phyloP scores from a whole-genome alignment of 2,113 vertebrate species.

The Brachionichthys hirsutus region DNA sequence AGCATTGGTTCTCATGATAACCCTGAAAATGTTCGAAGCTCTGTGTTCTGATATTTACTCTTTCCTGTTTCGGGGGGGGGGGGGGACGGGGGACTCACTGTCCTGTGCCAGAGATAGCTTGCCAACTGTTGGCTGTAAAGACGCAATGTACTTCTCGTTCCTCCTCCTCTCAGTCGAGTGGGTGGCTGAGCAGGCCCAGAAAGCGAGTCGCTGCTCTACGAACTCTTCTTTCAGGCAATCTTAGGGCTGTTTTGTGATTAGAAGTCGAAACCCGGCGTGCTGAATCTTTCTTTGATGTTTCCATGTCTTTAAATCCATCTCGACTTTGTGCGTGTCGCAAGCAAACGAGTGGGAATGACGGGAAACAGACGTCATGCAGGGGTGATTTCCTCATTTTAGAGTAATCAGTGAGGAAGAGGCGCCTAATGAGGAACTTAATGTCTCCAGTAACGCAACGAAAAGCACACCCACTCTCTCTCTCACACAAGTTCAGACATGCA shows the following conservation, averaged over 20 bases:
- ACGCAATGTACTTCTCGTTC: constrained; percentile 58
- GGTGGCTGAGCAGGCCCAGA: constrained; percentile 27
- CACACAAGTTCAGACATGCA: constrained; percentile 58
- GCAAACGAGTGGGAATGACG: not conserved
- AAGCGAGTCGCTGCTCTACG: constrained; percentile 4
- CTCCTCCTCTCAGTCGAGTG: constrained; percentile 56
- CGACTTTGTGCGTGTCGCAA: not conserved
- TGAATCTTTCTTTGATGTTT: not conserved
- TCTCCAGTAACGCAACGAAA: constrained; percentile 19
- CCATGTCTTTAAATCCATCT: not conserved
- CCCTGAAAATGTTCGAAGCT: too few species aligned
- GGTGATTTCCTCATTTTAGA: constrained; percentile 36
- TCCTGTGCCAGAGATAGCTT: constrained; percentile 51
- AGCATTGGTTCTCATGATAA: not conserved
- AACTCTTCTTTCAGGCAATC: too few species aligned
- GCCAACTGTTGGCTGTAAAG: constrained; percentile 67
- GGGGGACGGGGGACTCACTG: constrained; percentile 48
- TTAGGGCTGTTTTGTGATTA: too few species aligned
- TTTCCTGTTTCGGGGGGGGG: constrained; percentile 21
- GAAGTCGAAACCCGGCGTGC: not conserved
- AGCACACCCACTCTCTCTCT: constrained; percentile 42
- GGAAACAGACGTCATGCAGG: not conserved
- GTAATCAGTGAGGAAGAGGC: constrained; percentile 7
- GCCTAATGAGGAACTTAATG: constrained; percentile 43
- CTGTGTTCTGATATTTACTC: too few species aligned